Evolutionary conservation across 2,113 vertebrate genomes (phyloP), one percentile per base, ranked within the genome.

Genomic region (Sterrhoptilus dennistouni): DNA sequence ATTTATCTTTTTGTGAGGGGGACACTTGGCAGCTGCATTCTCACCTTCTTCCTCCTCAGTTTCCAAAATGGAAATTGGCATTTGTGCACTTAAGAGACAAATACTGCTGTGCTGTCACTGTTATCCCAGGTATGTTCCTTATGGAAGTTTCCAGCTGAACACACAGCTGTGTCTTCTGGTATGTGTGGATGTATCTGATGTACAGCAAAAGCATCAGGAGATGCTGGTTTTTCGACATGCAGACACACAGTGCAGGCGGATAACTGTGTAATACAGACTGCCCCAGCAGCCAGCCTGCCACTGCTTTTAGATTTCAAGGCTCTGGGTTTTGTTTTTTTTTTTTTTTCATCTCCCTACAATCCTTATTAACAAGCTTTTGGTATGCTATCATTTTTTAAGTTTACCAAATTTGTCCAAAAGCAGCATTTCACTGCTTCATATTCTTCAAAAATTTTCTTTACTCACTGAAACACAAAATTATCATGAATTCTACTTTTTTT

Each of bases 71-170:
- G 33, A 82, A 42, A 22, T 2, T 36, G 29, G 2, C 33, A 50
- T 49, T 72, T 83, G 11, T 36, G 36, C 36, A 49, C 33, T 22
- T 24, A 38, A 52, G 44, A 76, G 35, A 53, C 38, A 56, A 83
- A 71, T 8, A 76, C 2, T 47, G 22, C 36, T 11, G 20, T 11
- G 12, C 49, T 79, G 15, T 35, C 63, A n/a, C n/a, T n/a, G 8
- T 6, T 12, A 25, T 14, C 49, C 60, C 3, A 19, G 40, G 16
- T 33, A 22, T 0, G 0, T 22, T 87, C 22, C 38, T 42, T 12
- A 14, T 2, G 6, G 44, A 54, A 56, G 22, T 54, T 53, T 63
- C 12, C 47, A 9, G 4, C 0, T 44, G 79, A 79, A 61, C 11
- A 8, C 60, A 22, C 9, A 79, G 61, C 14, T 27, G 17, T 27